A percentile compares a stretch with the other conserved stretches of the same genome.
These are phyloP conservation scores for Hyles lineata DNA, from an alignment of 2,888 invertebrate species.

Conservation along the genomic window DNA sequence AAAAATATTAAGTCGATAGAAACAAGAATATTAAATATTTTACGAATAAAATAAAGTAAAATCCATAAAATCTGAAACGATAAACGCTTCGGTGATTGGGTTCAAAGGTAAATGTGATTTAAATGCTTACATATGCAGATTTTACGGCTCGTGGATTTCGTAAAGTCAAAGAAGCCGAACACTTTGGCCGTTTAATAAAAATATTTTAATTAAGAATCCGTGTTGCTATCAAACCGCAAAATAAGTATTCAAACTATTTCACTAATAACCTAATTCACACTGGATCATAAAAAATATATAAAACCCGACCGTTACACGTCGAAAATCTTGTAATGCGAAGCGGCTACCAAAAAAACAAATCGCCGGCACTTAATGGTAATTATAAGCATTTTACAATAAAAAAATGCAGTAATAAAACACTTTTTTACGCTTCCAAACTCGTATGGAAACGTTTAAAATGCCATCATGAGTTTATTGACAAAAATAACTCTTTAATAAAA, in stretches of 20 bases:
- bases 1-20: too few species aligned
- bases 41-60: too few species aligned
- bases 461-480: slow-evolving; percentile 52
- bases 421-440: slow-evolving; percentile 34
- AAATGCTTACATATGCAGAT: neutral
- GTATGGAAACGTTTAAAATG: slow-evolving; percentile 40
- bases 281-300: slow-evolving; percentile 9
- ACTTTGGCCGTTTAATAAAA: neutral
- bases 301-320: neutral
- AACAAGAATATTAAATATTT: too few species aligned
- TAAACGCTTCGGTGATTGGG: neutral
- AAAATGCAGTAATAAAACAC: slow-evolving; percentile 25
- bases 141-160: neutral
- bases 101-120: neutral
- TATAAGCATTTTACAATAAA: slow-evolving; percentile 19
- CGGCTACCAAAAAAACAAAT: slow-evolving; percentile 22
- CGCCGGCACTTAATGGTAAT: slow-evolving; percentile 11
- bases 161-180: neutral
- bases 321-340: slow-evolving; percentile 7
- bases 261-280: slow-evolving; percentile 18
- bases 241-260: neutral
- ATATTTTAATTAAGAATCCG: slow-evolving; percentile 7
- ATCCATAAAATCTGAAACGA: too few species aligned
- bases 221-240: neutral
- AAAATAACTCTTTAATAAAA: slow-evolving; percentile 57